A percentile compares a stretch with the other conserved stretches of the same genome.
phyloP scores from a whole-genome alignment of 2,113 vertebrate species.

The Vulpes ferrilata region DNA sequence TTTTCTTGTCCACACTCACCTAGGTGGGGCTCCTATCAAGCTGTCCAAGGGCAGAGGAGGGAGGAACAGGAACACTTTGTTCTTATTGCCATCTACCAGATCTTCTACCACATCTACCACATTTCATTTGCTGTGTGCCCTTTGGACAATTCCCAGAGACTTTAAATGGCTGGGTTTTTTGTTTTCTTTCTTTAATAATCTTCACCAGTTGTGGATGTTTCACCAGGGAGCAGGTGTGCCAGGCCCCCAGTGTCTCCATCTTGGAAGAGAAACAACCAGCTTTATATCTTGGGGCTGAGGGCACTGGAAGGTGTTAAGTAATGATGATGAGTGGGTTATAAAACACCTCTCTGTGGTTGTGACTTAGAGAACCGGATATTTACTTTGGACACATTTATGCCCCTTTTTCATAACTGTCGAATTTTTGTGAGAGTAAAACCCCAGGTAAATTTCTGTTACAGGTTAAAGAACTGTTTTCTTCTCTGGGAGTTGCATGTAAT shows the following conservation, averaged over 20 bases:
- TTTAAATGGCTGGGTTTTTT: background rate
- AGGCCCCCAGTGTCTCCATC: background rate
- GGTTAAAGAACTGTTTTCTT: conserved; percentile 96
- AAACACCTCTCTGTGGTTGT: background rate
- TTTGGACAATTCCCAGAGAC: background rate
- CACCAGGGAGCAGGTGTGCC: background rate
- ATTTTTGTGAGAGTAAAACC: background rate
- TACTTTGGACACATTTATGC: background rate
- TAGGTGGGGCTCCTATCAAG: background rate
- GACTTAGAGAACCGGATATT: background rate
- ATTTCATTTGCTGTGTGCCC: background rate
- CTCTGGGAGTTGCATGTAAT: conserved; percentile 91
- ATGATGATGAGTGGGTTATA: background rate
- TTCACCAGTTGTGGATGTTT: background rate
- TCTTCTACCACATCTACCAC: background rate
- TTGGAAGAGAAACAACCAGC: background rate
- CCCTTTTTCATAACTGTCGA: background rate
- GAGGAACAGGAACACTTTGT: background rate
- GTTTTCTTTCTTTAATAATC: background rate
- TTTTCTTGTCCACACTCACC: background rate
- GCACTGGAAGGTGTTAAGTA: background rate
- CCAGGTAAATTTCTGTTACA: conserved; percentile 79
- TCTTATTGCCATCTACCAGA: background rate
- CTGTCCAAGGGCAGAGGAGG: background rate
- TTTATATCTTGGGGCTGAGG: background rate